Conservation (phyloP, 1,140 invertebrate species). For the Cyrtorhinus lividipennis region DNA sequence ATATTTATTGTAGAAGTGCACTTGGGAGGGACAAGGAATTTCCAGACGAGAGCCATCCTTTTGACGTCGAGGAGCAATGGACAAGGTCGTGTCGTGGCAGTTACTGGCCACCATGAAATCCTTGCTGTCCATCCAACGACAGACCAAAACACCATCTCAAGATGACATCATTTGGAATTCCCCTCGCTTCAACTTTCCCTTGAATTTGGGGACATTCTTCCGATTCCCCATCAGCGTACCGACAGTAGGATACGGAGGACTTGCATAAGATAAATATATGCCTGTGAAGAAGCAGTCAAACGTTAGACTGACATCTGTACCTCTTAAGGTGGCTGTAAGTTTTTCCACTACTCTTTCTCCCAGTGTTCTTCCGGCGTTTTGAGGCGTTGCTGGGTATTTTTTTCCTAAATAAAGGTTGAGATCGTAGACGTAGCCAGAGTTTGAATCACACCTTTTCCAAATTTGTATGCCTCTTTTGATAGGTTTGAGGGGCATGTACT, state of each 20-base stretch:
- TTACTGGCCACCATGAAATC: constrained; percentile 24
- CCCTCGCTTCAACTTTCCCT: constrained; percentile 19
- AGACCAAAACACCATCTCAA: constrained; percentile 18
- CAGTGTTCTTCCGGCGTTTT: constrained; percentile 7
- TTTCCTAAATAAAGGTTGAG: constrained; percentile 26
- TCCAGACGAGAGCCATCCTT: constrained; percentile 17
- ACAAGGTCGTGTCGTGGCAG: constrained; percentile 20
- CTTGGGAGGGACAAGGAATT: constrained; percentile 8
- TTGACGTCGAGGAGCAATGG: constrained; percentile 8
- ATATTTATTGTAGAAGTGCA: constrained; percentile 22
- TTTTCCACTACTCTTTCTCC: constrained; percentile 25
- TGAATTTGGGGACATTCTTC: constrained; percentile 21
- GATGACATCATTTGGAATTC: constrained; percentile 17
- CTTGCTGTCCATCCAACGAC: constrained; percentile 21
- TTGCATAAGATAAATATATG: neutral
- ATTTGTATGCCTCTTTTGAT: constrained; percentile 29
- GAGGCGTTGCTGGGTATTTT: constrained; percentile 16
- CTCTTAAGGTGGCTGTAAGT: constrained; percentile 15
- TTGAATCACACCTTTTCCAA: constrained; percentile 26
- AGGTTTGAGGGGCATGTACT: constrained; percentile 27
- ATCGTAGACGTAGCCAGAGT: constrained; percentile 26
- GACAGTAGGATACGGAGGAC: neutral
- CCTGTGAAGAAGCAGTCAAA: constrained; percentile 17
- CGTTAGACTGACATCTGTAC: constrained; percentile 5
- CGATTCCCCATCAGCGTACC: constrained; percentile 14